Evolutionary conservation across 2,113 vertebrate genomes (phyloP).

Genomic region (Ictidomys tridecemlineatus): DNA sequence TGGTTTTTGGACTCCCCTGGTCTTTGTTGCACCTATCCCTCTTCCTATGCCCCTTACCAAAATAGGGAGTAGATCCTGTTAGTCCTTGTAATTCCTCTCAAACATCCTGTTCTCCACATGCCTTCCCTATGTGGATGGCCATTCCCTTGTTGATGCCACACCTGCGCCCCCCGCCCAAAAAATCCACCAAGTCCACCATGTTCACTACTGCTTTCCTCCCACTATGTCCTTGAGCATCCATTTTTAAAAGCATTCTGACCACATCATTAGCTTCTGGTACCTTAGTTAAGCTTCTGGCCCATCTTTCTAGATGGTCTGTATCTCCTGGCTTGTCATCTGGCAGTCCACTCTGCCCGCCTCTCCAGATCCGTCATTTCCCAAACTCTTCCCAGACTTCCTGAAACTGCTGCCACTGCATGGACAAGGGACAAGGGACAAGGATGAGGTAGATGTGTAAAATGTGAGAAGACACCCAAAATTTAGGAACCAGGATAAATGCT

Average conservation of each 20-base stretch:
- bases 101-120: not conserved
- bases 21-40: not conserved
- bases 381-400: not conserved
- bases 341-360: not conserved
- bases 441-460: not conserved
- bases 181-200: not conserved
- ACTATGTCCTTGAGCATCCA: not conserved
- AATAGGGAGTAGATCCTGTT: not conserved
- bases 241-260: not conserved
- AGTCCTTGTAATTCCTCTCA: not conserved
- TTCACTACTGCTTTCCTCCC: not conserved
- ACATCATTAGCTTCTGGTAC: not conserved
- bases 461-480: not conserved
- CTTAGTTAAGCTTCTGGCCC: not conserved
- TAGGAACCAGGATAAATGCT: not conserved
- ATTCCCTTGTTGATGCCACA: no score
- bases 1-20: not conserved
- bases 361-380: not conserved
- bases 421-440: no score
- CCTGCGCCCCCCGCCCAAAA: not conserved
- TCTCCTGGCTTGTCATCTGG: not conserved
- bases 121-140: not conserved
- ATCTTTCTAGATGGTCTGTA: not conserved
- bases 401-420: not conserved
- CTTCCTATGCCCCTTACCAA: not conserved